A percentile compares a stretch with the other conserved stretches of the same genome.
Conservation (phyloP, 2,888 invertebrate species). For the Pachydiplax longipennis region DNA sequence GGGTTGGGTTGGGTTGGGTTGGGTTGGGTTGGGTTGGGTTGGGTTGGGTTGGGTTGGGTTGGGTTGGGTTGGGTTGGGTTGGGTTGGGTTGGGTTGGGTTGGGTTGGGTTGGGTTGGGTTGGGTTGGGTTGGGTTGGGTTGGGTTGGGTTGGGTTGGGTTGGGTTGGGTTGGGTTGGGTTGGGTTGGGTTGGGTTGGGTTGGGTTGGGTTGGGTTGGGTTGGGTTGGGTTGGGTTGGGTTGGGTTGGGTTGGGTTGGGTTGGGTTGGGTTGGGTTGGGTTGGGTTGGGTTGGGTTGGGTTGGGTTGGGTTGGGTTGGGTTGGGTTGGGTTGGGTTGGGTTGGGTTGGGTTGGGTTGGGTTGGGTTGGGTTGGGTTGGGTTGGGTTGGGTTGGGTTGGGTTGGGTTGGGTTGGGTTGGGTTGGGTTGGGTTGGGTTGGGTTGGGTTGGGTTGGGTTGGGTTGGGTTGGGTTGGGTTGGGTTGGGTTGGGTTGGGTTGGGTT, state of each 20-base stretch:
- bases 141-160: slow-evolving; percentile 19
- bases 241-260: slow-evolving; percentile 19
- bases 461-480: slow-evolving; percentile 19
- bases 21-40: slow-evolving; percentile 19
- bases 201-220: slow-evolving; percentile 19
- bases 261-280: slow-evolving; percentile 19
- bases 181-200: slow-evolving; percentile 19
- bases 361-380: slow-evolving; percentile 19
- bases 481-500: slow-evolving; percentile 19
- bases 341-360: slow-evolving; percentile 19
- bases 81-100: slow-evolving; percentile 19
- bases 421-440: slow-evolving; percentile 19
- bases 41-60: slow-evolving; percentile 19
- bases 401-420: slow-evolving; percentile 19
- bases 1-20: slow-evolving; percentile 19
- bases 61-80: slow-evolving; percentile 19
- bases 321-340: slow-evolving; percentile 19
- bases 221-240: slow-evolving; percentile 19
- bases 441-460: slow-evolving; percentile 19
- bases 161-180: slow-evolving; percentile 19
- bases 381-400: slow-evolving; percentile 19
- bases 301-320: slow-evolving; percentile 19
- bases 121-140: slow-evolving; percentile 19
- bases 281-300: slow-evolving; percentile 19
- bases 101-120: slow-evolving; percentile 19